Percentiles rank a stretch among this genome's conserved stretches.
Conservation (phyloP, 2,113 vertebrate species). For the Leucosticte australis region DNA sequence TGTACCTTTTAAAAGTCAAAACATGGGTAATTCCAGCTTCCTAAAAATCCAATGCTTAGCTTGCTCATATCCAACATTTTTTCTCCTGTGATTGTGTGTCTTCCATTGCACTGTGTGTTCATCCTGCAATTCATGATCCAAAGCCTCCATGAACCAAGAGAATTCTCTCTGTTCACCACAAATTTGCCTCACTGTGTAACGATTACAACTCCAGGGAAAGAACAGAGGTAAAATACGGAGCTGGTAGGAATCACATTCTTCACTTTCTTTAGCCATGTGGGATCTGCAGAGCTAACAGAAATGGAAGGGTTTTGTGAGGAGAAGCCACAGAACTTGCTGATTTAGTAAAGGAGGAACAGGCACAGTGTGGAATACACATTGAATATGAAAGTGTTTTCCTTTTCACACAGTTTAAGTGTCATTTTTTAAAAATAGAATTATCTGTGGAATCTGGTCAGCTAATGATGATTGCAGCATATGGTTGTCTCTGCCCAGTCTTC, state of each 20-base stretch:
- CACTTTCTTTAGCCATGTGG: background rate
- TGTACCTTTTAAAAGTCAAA: background rate
- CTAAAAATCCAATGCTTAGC: background rate
- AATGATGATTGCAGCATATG: conserved; percentile 27
- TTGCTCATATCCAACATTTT: background rate
- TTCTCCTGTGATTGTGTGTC: background rate
- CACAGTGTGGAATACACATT: background rate
- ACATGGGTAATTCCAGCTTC: background rate
- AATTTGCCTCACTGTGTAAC: background rate
- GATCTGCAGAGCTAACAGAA: background rate
- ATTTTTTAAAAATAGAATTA: conserved; percentile 53
- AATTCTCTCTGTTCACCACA: background rate
- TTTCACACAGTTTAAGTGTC: conserved; percentile 33
- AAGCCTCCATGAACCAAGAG: background rate
- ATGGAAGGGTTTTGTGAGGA: background rate
- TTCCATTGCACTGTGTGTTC: background rate
- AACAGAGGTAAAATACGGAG: background rate
- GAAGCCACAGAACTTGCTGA: background rate
- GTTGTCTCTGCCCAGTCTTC: conserved; percentile 24
- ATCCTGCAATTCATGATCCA: background rate
- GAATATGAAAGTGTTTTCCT: background rate
- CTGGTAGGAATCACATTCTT: background rate
- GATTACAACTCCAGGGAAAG: background rate
- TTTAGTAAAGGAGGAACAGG: background rate
- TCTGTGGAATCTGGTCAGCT: conserved; percentile 47